Evolutionary conservation across 2,888 invertebrate genomes (phyloP).

Genomic region (Nymphalis polychloros): DNA sequence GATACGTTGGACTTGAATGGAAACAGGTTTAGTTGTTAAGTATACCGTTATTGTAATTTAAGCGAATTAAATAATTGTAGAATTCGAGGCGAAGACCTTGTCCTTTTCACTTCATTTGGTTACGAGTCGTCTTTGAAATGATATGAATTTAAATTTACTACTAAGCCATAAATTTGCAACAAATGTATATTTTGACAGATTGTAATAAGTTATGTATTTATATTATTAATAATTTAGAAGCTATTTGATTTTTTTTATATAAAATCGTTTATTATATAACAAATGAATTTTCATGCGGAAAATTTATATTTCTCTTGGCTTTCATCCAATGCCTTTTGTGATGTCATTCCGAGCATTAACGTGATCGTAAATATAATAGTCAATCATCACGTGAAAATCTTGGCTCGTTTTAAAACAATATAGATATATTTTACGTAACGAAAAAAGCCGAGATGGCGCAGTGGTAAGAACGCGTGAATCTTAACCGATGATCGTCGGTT

Average conservation of each 20-base stretch:
- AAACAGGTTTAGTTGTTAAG: conserved; percentile 27
- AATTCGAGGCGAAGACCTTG: conserved; percentile 29
- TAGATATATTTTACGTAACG: conserved; percentile 14
- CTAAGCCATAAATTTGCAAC: neutral
- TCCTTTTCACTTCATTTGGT: conserved; percentile 26
- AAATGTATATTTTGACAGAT: neutral
- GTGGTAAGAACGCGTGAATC: no score
- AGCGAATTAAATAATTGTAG: conserved; percentile 24
- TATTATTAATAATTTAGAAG: no score
- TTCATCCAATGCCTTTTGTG: no score
- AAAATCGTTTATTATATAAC: no score
- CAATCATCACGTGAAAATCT: conserved; percentile 22
- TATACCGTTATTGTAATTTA: conserved; percentile 21
- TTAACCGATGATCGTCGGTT: no score
- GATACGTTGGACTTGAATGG: conserved; percentile 28
- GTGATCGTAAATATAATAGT: neutral
- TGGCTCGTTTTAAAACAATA: conserved; percentile 9
- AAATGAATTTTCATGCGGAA: no score
- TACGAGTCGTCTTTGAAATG: conserved; percentile 17
- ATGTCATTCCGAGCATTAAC: neutral
- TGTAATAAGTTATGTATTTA: no score
- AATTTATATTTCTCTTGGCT: no score
- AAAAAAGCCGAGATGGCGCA: no score
- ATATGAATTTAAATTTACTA: neutral
- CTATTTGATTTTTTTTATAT: no score